Conservation (phyloP, 2,113 vertebrate genomes). For the Chloropsis hardwickii region DNA sequence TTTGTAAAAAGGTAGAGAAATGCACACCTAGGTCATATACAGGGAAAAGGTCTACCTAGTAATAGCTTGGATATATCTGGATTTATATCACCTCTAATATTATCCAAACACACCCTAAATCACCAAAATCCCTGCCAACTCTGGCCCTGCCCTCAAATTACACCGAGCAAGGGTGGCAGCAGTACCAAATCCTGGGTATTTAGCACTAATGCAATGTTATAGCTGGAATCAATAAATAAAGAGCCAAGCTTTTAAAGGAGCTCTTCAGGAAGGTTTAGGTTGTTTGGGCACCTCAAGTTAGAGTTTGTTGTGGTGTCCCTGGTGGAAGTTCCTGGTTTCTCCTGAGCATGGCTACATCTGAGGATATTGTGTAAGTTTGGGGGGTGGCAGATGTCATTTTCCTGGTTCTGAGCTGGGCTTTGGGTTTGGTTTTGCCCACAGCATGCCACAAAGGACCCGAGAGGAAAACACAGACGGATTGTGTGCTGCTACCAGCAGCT, state of each 20-base stretch:
- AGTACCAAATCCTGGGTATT: neutral
- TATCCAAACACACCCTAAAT: neutral
- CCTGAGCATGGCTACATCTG: neutral
- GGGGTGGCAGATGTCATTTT: neutral
- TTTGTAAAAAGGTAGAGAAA: neutral
- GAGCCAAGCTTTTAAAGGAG: neutral
- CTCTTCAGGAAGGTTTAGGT: neutral
- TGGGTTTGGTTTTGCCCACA: neutral
- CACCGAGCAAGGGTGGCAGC: neutral
- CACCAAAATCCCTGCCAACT: neutral
- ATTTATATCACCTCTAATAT: neutral
- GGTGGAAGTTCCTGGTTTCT: neutral
- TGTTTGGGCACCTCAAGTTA: neutral
- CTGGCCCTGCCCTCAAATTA: neutral
- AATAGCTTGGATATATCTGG: neutral
- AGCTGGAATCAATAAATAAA: neutral
- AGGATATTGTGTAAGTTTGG: too few relatives aligned
- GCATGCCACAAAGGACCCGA: neutral
- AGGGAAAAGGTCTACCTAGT: neutral
- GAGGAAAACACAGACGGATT: neutral
- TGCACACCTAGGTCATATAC: too few relatives aligned
- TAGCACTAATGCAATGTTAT: neutral
- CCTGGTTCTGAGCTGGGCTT: neutral
- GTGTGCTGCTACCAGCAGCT: neutral
- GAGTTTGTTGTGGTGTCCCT: neutral